These are phyloP conservation scores for Biston betularia DNA, from an alignment of 2,888 invertebrate genomes.

Conservation along the genomic window DNA sequence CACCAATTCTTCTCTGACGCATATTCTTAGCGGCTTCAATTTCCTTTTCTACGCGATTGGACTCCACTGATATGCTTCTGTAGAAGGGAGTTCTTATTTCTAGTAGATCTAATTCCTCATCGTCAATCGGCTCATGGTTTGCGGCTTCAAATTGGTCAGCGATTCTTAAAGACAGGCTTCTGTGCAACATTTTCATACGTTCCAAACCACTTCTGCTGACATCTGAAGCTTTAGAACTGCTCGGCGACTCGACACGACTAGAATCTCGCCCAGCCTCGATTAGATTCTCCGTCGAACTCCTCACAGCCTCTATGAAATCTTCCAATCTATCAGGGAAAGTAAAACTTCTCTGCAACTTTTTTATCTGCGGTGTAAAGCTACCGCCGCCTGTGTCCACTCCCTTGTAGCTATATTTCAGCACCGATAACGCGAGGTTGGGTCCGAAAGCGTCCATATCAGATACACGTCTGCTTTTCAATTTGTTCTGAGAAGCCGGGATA, in stretches of 20 bases:
- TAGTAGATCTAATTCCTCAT: conserved; percentile 46
- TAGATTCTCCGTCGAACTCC: conserved; percentile 44
- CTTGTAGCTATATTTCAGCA: conserved; percentile 69
- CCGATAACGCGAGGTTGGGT: conserved; percentile 61
- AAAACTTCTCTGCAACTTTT: conserved; percentile 68
- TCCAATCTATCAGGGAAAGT: conserved; percentile 65
- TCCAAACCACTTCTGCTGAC: conserved; percentile 58
- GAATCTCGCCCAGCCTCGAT: conserved; percentile 30
- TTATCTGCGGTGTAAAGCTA: conserved; percentile 67
- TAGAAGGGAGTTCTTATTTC: conserved; percentile 52
- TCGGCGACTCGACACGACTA: conserved; percentile 41
- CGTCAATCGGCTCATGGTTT: conserved; percentile 22
- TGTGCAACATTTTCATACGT: conserved; percentile 60
- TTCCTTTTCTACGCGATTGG: conserved; percentile 40
- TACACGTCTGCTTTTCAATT: conserved; percentile 76
- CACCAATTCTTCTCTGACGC: conserved; percentile 61
- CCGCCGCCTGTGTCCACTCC: conserved; percentile 61
- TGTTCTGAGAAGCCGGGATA: conserved; percentile 73
- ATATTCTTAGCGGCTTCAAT: conserved; percentile 43
- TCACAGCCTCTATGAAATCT: conserved; percentile 51
- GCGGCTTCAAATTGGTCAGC: conserved; percentile 51
- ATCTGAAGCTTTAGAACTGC: conserved; percentile 38
- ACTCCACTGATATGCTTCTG: conserved; percentile 59
- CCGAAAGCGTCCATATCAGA: conserved; percentile 61
- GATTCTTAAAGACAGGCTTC: conserved; percentile 53